These are phyloP conservation scores for Mycalesis mineus DNA, from an alignment of 2,888 invertebrate species.

Conservation along the genomic window DNA sequence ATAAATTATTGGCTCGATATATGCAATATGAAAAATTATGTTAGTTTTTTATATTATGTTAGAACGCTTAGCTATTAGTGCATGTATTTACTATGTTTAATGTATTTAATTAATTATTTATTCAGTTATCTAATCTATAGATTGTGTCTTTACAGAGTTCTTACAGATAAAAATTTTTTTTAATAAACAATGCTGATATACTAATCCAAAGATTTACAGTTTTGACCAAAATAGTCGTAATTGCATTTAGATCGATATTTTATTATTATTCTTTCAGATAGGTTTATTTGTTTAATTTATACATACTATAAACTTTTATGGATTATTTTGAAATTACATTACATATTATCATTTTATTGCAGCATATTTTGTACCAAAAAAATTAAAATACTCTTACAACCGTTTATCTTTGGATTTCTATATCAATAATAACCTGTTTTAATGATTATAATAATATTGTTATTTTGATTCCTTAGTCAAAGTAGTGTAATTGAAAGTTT, in stretches of 20 bases:
- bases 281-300: too few relatives aligned
- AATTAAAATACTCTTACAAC: too few relatives aligned
- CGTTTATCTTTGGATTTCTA: background rate
- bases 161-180: conserved; percentile 19
- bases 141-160: conserved; percentile 25
- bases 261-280: too few relatives aligned
- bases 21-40: conserved; percentile 6
- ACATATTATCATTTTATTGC: too few relatives aligned
- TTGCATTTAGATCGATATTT: too few relatives aligned
- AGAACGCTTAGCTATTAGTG: conserved; percentile 30
- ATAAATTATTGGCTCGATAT: background rate
- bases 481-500: conserved; percentile 1
- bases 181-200: conserved; percentile 16
- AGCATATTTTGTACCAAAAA: too few relatives aligned
- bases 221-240: background rate
- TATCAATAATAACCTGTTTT: conserved; percentile 8
- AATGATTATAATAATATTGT: conserved; percentile 1
- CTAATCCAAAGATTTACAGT: background rate
- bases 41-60: conserved; percentile 17
- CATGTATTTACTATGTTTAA: conserved; percentile 25
- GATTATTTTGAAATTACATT: too few relatives aligned
- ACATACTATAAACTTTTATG: too few relatives aligned
- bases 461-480: conserved; percentile 9
- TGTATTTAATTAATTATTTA: conserved; percentile 17
- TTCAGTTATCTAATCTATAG: conserved; percentile 28